Evolutionary conservation across 2,888 invertebrate species (phyloP), one percentile per base, ranked within the genome.

Genomic region (Brenthis hecate): DNA sequence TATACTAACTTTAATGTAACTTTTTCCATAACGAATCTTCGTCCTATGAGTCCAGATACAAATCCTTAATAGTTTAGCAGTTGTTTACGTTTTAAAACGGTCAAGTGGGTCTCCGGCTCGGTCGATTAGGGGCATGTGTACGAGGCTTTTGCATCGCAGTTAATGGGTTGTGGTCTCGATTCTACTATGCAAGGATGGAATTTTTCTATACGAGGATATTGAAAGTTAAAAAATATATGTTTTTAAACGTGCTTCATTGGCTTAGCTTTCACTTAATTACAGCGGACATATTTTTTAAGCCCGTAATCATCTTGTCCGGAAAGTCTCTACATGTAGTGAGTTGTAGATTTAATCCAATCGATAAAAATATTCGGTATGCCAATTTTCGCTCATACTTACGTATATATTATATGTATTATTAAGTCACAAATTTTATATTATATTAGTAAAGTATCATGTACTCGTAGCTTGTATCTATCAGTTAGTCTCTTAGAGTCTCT

Each of bases 11-110:
- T 32, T 51, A 23, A 51, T 54, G 47, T 55, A 54, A 54, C 11
- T 28, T 47, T 4, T 23, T 56, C 14, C 6, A 55, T 28, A 11
- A 28, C 28, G 28, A 28, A 28, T 28, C 28, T 47, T 65, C 19
- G 55, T 48, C 48, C 28, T 56, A 19, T 51, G 60, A 64, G 53
- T 53, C 66, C 55, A 48, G 58, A 36, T 47, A 36, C 13, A 32
- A 54, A 51, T 61, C 62, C 65, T 62, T 62, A 69, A 66, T 62
- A 54, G 67, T 68, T 51, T 50, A 57, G 65, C 65, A 57, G 67
- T 70, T 72, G 72, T 68, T 72, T 72, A 72, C 67, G 56, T 72
- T 72, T 70, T 67, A 72, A 72, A 70, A 65, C 70, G 72, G 70
- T 72, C 72, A 72, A 70, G 72, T 68, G 72, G 61, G 67, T 68